Evolutionary conservation across 2,113 vertebrate species (phyloP), one percentile per base, ranked within the genome.

Genomic region (Damaliscus lunatus): DNA sequence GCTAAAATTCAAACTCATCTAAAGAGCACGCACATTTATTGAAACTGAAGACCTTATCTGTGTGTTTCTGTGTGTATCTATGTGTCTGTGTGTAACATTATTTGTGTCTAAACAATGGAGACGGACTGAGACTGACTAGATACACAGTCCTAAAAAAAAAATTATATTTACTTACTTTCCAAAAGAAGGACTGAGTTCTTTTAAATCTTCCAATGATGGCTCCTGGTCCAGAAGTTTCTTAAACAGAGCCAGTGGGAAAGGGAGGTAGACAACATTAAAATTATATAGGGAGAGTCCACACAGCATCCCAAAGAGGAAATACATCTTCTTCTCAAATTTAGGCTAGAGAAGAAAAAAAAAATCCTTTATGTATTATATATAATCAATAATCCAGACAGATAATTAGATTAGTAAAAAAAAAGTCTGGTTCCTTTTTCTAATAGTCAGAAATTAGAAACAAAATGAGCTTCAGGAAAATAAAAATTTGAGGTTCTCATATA

Each of bases 241-340:
- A 98, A 99, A 99, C 50, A 99, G 99, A 60, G 98, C 99, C 98
- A 99, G 98, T 3, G 99, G 99, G 96, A 99, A 99, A 98, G 99
- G 99, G 91, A 99, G 99, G 95, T 99, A 99, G 92, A 99, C 99
- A 98, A 99, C 99, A 1, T 99, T 99, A 98, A 99, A 99, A 99
- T 99, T 99, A 97, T 99, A 99, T 96, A 99, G 99, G 96, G 99
- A 99, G 64, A 96, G 94, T 74, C 97, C 97, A 95, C 92, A 98
- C 0, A 98, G 90, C 31, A 92, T 16, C 36, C 98, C 97, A 95
- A 96, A 97, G 48, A 97, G 91, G 40, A 98, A 99, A 96, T 99
- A 99, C 2, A n/a, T 97, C 82, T 98, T 98, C 90, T 97, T 92
- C 21, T 97, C 95, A 55, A 89, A 90, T 48, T 91, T 91, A 95